Evolutionary conservation across 2,888 invertebrate species (phyloP), one percentile per base, ranked within the genome.

Genomic region (Gasteruption jaculator): DNA sequence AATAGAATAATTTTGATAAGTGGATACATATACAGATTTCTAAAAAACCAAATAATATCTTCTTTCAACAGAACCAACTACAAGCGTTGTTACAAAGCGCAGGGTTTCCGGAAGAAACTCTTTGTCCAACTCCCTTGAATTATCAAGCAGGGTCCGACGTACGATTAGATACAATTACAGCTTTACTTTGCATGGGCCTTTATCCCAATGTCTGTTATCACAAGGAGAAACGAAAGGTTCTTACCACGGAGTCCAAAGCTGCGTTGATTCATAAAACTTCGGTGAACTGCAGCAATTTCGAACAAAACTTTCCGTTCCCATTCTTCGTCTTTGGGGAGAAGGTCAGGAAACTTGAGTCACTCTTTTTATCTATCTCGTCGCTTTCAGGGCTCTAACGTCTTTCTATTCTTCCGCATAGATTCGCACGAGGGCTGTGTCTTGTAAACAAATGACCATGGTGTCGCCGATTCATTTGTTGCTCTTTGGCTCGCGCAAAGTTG

Each of bases 311-410:
- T 63, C 87, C 90, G 0, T 94, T 89, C 50, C 97, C 97, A 0
- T 86, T 95, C 68, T 95, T 99, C 68, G 90, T 99, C 41, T 99
- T 97, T 71, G 95, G 96, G 0, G 97, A 99, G 74, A 99, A 99
- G 75, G 81, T 81, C 59, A 48, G 31, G 31, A 31, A 26, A 3
- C 2, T 6, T 15, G 15, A 14, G 15, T 15, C 21, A 36, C 16
- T n/a, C 2, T 12, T 6, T 10, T 14, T 3, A 10, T n/a, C 16
- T 5, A 25, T 34, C 19, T 29, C 6, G 14, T n/a, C n/a, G n/a
- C n/a, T n/a, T n/a, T n/a, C n/a, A n/a, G n/a, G n/a, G n/a, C n/a
- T n/a, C n/a, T n/a, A n/a, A n/a, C n/a, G n/a, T 22, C 25, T 18
- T 37, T 27, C 24, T 47, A 26, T 39, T 14, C 11, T 49, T 55